A percentile compares a stretch with the other conserved stretches of the same genome.
Evolutionary conservation across 2,888 invertebrate species (phyloP).

Genomic region (Callyntrura guangdongensis): DNA sequence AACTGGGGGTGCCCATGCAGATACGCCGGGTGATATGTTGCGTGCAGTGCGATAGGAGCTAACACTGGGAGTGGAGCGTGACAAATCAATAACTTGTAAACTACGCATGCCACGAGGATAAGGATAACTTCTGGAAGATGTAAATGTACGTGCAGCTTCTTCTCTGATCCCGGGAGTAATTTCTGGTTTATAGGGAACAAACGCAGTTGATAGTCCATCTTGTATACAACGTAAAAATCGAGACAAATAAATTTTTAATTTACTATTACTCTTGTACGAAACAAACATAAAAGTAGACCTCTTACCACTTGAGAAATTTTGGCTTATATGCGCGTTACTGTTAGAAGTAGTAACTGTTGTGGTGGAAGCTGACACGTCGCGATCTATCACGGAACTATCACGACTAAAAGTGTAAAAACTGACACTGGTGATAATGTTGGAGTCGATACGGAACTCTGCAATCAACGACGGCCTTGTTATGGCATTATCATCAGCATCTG

Average conservation of each 20-base stretch:
- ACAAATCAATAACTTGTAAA: constrained; percentile 72
- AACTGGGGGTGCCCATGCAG: background rate
- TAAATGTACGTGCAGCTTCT: constrained; percentile 48
- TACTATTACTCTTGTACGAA: background rate
- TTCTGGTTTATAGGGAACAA: constrained; percentile 61
- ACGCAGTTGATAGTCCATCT: constrained; percentile 41
- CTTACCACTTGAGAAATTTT: background rate
- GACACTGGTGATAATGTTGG: background rate
- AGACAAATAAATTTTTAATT: background rate
- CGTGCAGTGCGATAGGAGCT: background rate
- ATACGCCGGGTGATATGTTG: background rate
- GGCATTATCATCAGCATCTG: background rate
- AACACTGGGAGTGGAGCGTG: constrained; percentile 60
- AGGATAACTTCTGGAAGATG: constrained; percentile 60
- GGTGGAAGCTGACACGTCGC: constrained; percentile 47
- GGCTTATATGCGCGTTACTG: background rate
- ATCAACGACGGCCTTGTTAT: background rate
- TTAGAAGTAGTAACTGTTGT: constrained; percentile 41
- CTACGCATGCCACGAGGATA: constrained; percentile 68
- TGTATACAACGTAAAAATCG: background rate
- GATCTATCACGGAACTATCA: constrained; percentile 15
- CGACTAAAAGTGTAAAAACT: background rate
- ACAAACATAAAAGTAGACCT: background rate
- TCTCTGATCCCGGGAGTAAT: background rate
- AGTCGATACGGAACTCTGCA: background rate